Percentiles rank a stretch among this genome's conserved stretches.
Evolutionary conservation across 2,888 invertebrate genomes (phyloP).

Genomic region (Perizoma flavofasciatum): DNA sequence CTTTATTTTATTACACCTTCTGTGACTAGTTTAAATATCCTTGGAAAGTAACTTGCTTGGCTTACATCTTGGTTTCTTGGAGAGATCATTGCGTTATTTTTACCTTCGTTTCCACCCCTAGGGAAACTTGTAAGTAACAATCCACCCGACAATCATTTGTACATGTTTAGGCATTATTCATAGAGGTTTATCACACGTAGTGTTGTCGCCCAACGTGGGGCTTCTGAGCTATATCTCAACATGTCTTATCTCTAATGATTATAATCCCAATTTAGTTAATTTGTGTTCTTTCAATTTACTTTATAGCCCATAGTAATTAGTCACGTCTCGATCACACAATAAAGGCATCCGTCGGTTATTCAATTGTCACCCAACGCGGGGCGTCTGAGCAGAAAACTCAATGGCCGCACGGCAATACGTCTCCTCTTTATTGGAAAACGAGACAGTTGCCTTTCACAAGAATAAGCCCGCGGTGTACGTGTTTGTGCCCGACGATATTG

Average conservation of each 20-base stretch:
- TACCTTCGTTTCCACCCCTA: no score
- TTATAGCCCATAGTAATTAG: slow-evolving; percentile 20
- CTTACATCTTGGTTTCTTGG: no score
- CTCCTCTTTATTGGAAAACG: slow-evolving; percentile 78
- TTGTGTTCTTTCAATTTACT: no score
- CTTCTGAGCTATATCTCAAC: slow-evolving; percentile 76
- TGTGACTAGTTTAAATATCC: no score
- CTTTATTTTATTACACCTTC: neutral
- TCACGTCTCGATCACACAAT: slow-evolving; percentile 38
- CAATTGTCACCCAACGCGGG: slow-evolving; percentile 53
- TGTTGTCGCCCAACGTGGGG: slow-evolving; percentile 51
- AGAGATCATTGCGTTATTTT: no score
- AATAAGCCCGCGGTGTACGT: slow-evolving; percentile 66
- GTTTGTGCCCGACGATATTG: slow-evolving; percentile 68
- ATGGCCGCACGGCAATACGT: slow-evolving; percentile 75
- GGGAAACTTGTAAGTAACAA: no score
- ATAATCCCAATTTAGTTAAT: no score
- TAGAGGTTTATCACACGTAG: no score
- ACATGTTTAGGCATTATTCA: no score
- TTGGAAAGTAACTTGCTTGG: no score
- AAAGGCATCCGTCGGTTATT: slow-evolving; percentile 48
- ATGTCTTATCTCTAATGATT: slow-evolving; percentile 17
- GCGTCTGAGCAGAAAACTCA: slow-evolving; percentile 76
- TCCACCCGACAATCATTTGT: no score
- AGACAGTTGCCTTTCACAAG: slow-evolving; percentile 72